Evolutionary conservation across 2,797 vertebrate genomes (phyloP), one percentile per base, ranked within the genome.

Genomic region (Danio aesculapii): DNA sequence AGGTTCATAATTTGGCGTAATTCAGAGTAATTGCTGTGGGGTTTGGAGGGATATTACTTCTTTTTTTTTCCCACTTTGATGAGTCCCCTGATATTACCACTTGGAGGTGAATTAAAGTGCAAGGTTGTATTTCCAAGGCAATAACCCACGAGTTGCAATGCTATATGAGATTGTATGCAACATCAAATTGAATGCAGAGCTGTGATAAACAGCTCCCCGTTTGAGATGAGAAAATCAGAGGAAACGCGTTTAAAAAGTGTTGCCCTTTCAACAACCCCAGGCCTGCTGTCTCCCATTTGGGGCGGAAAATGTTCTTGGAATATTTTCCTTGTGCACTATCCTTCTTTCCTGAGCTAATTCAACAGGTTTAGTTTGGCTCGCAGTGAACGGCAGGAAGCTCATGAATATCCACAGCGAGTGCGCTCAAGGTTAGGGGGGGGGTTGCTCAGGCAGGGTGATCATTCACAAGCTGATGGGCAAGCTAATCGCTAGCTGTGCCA

Each of bases 61-160:
- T 78, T 82, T 71, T 82, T 71, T 72, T 73, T 30, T 30, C 59
- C 59, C 72, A 44, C 63, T 79, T 78, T 85, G 79, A 85, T 82
- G 81, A 85, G 81, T 84, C 84, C 81, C 84, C 68, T 72, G 79
- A 82, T 85, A 84, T 75, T 76, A 62, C 62, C 47, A 63, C 72
- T 76, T 79, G 66, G 82, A 85, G 84, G 79, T 87, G 81, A 87
- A 84, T 85, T 85, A 80, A 85, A 85, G 79, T 79, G 79, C 75
- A 87, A 75, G 73, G 73, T 83, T 75, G 63, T 79, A 76, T 72
- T 79, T 75, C 81, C n/a, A 43, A 41, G 52, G 79, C 78, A 73
- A 68, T 63, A 49, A 57, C 58, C 55, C 62, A 71, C 58, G 53
- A 75, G 73, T 44, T 21, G 68, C 80, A 79, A 80, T 70, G 62